phyloP scores from a whole-genome alignment of 2,888 invertebrate genomes.

The Halocaridina rubra region DNA sequence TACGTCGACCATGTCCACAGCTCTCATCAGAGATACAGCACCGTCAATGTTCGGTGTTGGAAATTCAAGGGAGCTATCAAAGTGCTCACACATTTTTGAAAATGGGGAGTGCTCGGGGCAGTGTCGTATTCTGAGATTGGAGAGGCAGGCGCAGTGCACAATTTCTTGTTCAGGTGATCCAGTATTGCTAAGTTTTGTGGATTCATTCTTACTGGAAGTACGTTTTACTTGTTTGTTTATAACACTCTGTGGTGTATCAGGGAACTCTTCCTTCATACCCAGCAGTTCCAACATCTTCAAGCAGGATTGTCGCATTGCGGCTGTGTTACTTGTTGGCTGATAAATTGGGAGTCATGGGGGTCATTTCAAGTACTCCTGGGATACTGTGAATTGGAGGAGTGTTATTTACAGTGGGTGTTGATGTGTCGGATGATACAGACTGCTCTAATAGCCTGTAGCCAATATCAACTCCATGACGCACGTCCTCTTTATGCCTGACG shows the following conservation, averaged over 20 bases:
- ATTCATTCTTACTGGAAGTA: background rate
- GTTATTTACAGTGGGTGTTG: constrained; percentile 18
- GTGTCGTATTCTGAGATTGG: constrained; percentile 46
- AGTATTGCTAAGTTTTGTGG: background rate
- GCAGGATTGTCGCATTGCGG: constrained; percentile 28
- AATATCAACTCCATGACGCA: background rate
- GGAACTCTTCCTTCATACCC: background rate
- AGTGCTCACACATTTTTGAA: constrained; percentile 7
- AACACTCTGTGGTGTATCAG: background rate
- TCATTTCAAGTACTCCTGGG: background rate
- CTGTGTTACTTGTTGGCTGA: background rate
- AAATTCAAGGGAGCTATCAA: constrained; percentile 35
- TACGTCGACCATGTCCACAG: constrained; percentile 20
- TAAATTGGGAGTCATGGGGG: constrained; percentile 23
- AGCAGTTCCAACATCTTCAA: constrained; percentile 40
- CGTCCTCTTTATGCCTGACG: constrained; percentile 23
- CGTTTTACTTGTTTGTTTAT: background rate
- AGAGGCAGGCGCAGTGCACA: constrained; percentile 30
- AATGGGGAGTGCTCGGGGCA: constrained; percentile 48
- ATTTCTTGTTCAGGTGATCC: background rate
- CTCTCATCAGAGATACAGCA: background rate
- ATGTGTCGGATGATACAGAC: constrained; percentile 16
- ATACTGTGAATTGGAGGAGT: constrained; percentile 3
- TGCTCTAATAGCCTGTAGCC: background rate
- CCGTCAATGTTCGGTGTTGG: constrained; percentile 45